Percentiles rank a stretch among this genome's conserved stretches.
Evolutionary conservation across 2,888 invertebrate genomes (phyloP).

Genomic region (Octodonta nipae): DNA sequence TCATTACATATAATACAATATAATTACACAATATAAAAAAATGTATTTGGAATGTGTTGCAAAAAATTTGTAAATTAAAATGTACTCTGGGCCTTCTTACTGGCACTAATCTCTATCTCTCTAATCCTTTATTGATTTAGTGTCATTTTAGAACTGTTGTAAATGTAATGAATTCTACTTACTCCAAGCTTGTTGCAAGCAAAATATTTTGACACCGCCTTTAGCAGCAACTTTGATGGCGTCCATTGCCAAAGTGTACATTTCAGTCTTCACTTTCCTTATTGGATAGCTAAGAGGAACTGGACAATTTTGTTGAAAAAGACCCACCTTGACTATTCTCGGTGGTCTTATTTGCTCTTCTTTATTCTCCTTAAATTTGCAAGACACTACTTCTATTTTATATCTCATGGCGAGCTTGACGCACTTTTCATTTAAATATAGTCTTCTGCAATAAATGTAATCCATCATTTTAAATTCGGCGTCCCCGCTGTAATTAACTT

Average conservation of each 20-base stretch:
- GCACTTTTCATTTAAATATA: conserved; percentile 12
- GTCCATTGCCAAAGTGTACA: conserved; percentile 57
- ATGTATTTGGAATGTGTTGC: too few relatives aligned
- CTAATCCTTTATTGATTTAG: too few relatives aligned
- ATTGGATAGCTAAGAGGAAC: conserved; percentile 37
- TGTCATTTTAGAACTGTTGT: too few relatives aligned
- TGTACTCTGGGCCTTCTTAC: too few relatives aligned
- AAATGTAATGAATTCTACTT: too few relatives aligned
- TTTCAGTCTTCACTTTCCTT: conserved; percentile 58
- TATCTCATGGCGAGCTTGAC: conserved; percentile 9
- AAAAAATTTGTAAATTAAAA: too few relatives aligned
- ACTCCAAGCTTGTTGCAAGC: conserved; percentile 96
- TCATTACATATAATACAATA: too few relatives aligned
- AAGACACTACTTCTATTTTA: conserved; percentile 11
- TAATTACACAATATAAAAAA: too few relatives aligned
- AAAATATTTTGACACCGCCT: conserved; percentile 74
- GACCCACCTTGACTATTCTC: conserved; percentile 63
- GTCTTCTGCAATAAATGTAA: conserved; percentile 7
- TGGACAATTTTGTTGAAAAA: conserved; percentile 58
- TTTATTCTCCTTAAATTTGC: conserved; percentile 34
- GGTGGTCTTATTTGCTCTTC: conserved; percentile 58
- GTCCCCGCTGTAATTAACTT: neutral
- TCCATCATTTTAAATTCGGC: neutral
- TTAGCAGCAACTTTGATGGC: conserved; percentile 64
- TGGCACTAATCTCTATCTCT: too few relatives aligned